phyloP scores from a whole-genome alignment of 2,113 vertebrate genomes.

The Urocolius indicus region DNA sequence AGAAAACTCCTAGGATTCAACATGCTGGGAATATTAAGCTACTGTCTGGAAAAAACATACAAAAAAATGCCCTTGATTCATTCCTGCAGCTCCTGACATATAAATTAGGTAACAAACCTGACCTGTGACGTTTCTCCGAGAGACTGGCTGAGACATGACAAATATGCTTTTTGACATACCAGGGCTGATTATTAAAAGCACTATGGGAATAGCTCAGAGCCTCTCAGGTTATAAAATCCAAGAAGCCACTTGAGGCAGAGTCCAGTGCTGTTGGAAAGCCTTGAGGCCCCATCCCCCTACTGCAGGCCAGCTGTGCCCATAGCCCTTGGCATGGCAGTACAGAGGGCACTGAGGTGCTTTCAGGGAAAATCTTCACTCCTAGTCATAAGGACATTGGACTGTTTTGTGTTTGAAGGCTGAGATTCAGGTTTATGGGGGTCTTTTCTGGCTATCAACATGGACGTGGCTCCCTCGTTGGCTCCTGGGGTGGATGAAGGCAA shows the following conservation, averaged over 20 bases:
- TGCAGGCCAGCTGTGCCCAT: neutral
- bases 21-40: conserved; percentile 10
- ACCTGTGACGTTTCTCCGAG: conserved; percentile 57
- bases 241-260: neutral
- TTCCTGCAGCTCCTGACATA: conserved; percentile 64
- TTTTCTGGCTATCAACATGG: neutral
- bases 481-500: neutral
- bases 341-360: neutral
- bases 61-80: conserved; percentile 34
- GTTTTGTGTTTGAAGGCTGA: neutral
- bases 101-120: conserved; percentile 68
- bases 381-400: neutral
- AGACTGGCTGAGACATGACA: conserved; percentile 62
- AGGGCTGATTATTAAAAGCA: conserved; percentile 17
- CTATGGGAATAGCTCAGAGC: conserved; percentile 31
- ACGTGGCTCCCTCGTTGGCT: neutral
- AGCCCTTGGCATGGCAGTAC: neutral
- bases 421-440: neutral
- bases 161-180: conserved; percentile 67
- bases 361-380: neutral
- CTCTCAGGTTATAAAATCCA: neutral
- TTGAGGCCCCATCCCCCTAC: neutral
- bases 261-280: neutral
- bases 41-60: conserved; percentile 31
- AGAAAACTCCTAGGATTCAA: conserved; percentile 51